A percentile compares a stretch with the other conserved stretches of the same genome.
phyloP scores from a whole-genome alignment of 1,140 invertebrate species.

The Venustaconcha ellipsiformis region DNA sequence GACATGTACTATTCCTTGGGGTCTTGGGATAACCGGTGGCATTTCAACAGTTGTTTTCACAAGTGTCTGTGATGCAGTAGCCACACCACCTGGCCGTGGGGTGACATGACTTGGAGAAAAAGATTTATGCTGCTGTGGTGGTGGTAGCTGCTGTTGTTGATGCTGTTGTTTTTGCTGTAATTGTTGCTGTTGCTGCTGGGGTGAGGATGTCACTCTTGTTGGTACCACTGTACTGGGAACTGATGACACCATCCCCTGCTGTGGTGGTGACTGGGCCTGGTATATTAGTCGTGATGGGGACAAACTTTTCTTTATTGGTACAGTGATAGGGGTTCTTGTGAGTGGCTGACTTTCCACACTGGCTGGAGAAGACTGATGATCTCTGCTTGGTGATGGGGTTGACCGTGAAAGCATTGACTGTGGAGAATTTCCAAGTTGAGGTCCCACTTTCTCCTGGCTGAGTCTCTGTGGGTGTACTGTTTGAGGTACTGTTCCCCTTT shows the following conservation, averaged over 20 bases:
- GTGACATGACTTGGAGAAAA: background rate
- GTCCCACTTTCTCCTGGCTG: no score
- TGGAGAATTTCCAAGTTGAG: no score
- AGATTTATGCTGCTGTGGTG: background rate
- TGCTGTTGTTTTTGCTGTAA: background rate
- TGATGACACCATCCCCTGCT: no score
- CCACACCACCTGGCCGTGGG: background rate
- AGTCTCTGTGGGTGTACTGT: no score
- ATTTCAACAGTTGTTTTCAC: slow-evolving; percentile 1
- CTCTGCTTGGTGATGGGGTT: no score
- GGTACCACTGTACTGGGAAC: no score
- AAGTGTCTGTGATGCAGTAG: background rate
- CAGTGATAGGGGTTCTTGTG: slow-evolving; percentile 18
- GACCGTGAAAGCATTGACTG: no score
- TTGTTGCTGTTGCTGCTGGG: background rate
- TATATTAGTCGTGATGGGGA: slow-evolving; percentile 26
- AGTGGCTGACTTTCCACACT: slow-evolving; percentile 9
- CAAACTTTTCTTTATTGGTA: slow-evolving; percentile 29
- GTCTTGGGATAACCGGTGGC: slow-evolving; percentile 14
- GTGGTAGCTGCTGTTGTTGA: background rate
- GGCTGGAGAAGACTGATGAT: no score
- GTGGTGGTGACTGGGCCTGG: slow-evolving; percentile 4
- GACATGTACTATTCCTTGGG: background rate
- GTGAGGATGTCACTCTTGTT: no score
- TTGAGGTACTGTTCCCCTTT: no score